Conservation (phyloP, 2,797 vertebrate species). For the Rhincodon typus region DNA sequence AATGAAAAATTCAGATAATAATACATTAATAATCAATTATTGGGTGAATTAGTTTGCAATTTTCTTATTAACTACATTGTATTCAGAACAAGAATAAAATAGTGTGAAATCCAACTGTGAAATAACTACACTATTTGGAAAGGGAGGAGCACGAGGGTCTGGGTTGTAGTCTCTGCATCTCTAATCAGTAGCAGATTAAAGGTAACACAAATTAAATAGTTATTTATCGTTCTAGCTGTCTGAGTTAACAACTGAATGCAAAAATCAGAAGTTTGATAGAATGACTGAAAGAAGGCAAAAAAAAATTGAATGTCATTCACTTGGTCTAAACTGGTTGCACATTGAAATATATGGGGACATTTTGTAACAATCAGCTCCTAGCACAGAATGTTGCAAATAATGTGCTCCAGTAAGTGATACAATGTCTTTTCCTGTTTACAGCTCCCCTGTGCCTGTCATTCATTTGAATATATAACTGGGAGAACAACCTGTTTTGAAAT, state of each 20-base stretch:
- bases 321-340: neutral
- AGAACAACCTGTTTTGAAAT: neutral
- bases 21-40: neutral
- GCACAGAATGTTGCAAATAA: neutral
- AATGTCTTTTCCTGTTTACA: neutral
- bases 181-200: neutral
- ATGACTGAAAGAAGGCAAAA: neutral
- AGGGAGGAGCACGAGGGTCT: neutral
- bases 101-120: neutral
- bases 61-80: neutral
- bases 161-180: neutral
- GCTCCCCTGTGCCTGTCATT: neutral
- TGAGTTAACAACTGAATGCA: neutral
- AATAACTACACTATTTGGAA: neutral
- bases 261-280: neutral
- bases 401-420: neutral
- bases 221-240: neutral
- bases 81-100: neutral
- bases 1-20: neutral
- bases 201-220: neutral
- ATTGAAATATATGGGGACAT: neutral
- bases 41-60: neutral
- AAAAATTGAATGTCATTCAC: neutral
- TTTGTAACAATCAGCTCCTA: neutral
- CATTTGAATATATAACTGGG: neutral